Evolutionary conservation across 2,113 vertebrate genomes (phyloP), one percentile per base, ranked within the genome.

Genomic region (Rhadina sibilatrix): DNA sequence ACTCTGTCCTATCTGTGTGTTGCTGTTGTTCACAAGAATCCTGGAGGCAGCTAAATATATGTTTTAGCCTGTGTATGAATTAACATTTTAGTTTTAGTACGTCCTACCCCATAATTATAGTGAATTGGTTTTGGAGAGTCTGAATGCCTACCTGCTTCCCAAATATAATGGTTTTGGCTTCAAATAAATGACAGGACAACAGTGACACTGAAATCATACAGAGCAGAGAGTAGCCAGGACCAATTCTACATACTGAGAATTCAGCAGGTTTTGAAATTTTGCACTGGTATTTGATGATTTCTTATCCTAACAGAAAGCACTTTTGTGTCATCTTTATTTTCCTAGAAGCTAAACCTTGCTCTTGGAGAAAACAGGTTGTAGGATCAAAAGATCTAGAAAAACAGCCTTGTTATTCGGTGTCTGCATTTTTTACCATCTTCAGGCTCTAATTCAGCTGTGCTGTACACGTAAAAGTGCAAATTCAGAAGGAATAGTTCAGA

Each of bases 301-400:
- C 38, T 74, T 81, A 81, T 24, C 59, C 63, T 38, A 74, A 46
- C 25, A 90, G 42, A 90, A 88, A 89, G 19, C 11, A 24, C 25
- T 77, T 91, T 38, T 94, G 37, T 68, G 25, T 19, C 76, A 50
- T n/a, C 54, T 83, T 91, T 77, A 35, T 95, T 80, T 88, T 88
- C 83, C 71, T 83, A 52, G n/a, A 86, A 76, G 22, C 10, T 37
- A 95, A 59, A 94, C 37, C 54, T 80, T 70, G 47, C 50, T 70
- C 56, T 31, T 65, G 52, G 63, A 80, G 50, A 72, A 83, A 70
- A 83, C 42, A 87, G 53, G 71, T 25, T 50, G 65, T 61, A 60
- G 57, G 66, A 93, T 86, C 79, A 93, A 85, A 91, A 91, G 59
- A 42, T 53, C 24, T 71, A 37, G 61, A 87, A 93, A 91, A 77